These are phyloP conservation scores for Drosophila imparisetae DNA, from an alignment of 2,888 invertebrate genomes.

Conservation along the genomic window DNA sequence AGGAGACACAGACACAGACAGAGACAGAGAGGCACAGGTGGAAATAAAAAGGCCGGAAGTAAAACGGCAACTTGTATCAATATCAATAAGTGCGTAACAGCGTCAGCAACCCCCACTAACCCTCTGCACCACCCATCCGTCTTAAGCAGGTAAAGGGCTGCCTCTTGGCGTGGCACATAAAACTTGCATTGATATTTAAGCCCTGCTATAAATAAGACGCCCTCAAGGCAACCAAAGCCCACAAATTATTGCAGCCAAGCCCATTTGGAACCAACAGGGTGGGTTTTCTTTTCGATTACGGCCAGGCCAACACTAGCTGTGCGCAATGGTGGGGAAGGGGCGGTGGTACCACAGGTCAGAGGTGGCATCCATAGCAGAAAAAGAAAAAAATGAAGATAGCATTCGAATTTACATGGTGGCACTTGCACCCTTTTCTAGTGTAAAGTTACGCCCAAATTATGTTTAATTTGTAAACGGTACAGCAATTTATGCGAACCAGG, in stretches of 20 bases:
- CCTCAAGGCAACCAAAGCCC: slow-evolving; percentile 74
- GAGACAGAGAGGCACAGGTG: slow-evolving; percentile 59
- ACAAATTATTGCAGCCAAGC: slow-evolving; percentile 69
- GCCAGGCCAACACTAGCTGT: slow-evolving; percentile 15
- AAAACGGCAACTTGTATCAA: slow-evolving; percentile 76
- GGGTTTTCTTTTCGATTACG: slow-evolving; percentile 43
- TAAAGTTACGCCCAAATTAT: slow-evolving; percentile 42
- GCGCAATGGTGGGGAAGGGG: no score
- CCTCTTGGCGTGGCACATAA: slow-evolving; percentile 43
- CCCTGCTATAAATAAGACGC: slow-evolving; percentile 76
- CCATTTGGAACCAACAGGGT: slow-evolving; percentile 31
- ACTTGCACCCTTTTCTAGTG: slow-evolving; percentile 48
- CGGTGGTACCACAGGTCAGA: slow-evolving; percentile 9
- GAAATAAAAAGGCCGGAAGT: slow-evolving; percentile 68
- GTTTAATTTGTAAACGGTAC: slow-evolving; percentile 30
- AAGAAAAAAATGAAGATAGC: slow-evolving; percentile 46
- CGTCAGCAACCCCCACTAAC: slow-evolving; percentile 5
- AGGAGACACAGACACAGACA: neutral
- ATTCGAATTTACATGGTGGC: slow-evolving; percentile 46
- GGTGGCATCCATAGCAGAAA: neutral
- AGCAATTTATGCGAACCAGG: slow-evolving; percentile 25
- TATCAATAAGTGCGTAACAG: slow-evolving; percentile 72
- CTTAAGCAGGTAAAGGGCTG: slow-evolving; percentile 53
- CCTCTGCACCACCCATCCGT: neutral
- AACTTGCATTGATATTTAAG: slow-evolving; percentile 81